Evolutionary conservation across 2,797 vertebrate species (phyloP).

Genomic region (Chiroxiphia lanceolata): DNA sequence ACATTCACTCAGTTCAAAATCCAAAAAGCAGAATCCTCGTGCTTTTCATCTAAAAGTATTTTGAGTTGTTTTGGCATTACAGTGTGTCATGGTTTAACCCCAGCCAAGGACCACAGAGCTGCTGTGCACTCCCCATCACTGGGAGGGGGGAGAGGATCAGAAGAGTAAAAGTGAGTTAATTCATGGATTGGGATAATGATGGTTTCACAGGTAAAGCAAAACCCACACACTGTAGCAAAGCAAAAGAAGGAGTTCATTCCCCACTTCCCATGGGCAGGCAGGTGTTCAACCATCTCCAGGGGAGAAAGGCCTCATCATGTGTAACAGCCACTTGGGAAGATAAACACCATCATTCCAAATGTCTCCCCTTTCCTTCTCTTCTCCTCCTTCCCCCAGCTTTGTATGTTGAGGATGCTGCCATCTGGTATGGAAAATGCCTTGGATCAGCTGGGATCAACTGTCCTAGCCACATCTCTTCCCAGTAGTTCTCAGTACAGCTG

Average conservation of each 20-base stretch:
- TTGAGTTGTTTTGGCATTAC: not conserved
- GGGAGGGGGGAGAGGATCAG: not conserved
- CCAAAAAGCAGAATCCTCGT: not conserved
- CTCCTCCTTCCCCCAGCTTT: not conserved
- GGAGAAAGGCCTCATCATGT: not conserved
- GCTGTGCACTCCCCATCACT: not conserved
- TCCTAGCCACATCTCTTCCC: not conserved
- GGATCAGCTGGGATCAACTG: not conserved
- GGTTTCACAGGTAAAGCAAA: not conserved
- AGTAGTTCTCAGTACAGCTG: not conserved
- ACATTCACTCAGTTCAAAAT: not conserved
- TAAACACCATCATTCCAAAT: not conserved
- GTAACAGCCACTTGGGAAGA: not conserved
- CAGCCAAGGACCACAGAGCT: not conserved
- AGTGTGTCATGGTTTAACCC: not conserved
- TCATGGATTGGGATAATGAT: not conserved
- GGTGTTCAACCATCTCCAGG: not conserved
- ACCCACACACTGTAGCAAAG: no score
- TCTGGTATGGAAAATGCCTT: not conserved
- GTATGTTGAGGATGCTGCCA: not conserved
- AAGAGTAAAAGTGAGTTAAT: not conserved
- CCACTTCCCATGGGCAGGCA: not conserved
- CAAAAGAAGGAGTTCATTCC: not conserved
- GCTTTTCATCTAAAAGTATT: not conserved
- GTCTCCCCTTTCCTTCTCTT: not conserved